Percentiles rank a stretch among this genome's conserved stretches.
phyloP scores from a whole-genome alignment of 92 coral and sea anemone species.

The Phenganax marumi region DNA sequence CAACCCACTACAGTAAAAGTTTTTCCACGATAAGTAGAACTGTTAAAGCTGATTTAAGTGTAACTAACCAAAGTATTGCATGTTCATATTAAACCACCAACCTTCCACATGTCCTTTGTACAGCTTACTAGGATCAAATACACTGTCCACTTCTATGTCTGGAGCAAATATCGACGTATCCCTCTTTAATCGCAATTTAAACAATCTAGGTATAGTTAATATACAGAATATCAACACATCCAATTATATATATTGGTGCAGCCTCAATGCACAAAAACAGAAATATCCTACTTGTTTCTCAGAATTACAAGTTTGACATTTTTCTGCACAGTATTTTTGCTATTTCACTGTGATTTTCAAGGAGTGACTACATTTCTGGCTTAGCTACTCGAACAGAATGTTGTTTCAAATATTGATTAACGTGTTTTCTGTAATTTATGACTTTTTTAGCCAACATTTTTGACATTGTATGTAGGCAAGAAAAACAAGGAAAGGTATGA shows the following conservation, averaged over 20 bases:
- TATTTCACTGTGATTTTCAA: no score
- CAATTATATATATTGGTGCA: background rate
- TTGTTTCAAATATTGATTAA: no score
- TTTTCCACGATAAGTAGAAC: background rate
- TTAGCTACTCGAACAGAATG: no score
- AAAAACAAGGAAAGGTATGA: no score
- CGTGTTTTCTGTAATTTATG: no score
- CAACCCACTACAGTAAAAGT: background rate
- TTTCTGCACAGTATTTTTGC: no score
- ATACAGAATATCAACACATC: background rate
- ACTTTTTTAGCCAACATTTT: no score
- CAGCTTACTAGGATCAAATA: slow-evolving; percentile 84
- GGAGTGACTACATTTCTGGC: no score
- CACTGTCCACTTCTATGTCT: slow-evolving; percentile 62
- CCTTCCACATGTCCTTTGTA: slow-evolving; percentile 78
- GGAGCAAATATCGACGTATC: slow-evolving; percentile 73
- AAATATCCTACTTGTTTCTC: no score
- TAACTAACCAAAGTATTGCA: background rate
- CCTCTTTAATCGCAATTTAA: slow-evolving; percentile 76
- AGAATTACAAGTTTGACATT: no score
- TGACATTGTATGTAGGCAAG: no score
- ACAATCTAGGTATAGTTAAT: slow-evolving; percentile 50
- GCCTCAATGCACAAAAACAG: no score
- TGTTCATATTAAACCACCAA: slow-evolving; percentile 18
- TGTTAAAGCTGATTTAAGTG: background rate